Percentiles rank a stretch among this genome's conserved stretches.
Conservation (phyloP, 2,888 invertebrate genomes). For the Drosophila quasianomalipes region DNA sequence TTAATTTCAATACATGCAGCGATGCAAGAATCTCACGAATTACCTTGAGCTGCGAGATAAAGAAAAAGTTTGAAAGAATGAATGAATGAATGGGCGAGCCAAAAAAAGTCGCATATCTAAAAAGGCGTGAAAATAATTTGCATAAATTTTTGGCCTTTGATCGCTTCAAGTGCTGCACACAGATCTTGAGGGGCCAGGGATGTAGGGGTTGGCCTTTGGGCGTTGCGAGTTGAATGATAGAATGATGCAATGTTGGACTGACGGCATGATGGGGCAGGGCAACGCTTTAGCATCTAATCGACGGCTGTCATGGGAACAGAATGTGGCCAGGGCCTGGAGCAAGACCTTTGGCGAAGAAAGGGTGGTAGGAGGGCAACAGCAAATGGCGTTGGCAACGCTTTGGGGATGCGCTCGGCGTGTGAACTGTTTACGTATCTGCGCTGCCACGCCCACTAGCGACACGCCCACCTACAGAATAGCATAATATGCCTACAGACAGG, state of each 20-base stretch:
- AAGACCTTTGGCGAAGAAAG: background rate
- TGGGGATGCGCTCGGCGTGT: slow-evolving; percentile 73
- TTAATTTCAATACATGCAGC: background rate
- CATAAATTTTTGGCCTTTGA: slow-evolving; percentile 86
- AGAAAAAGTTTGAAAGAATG: background rate
- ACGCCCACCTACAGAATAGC: slow-evolving; percentile 26
- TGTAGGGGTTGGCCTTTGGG: slow-evolving; percentile 2
- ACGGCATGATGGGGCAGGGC: slow-evolving; percentile 4
- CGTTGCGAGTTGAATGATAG: slow-evolving; percentile 23
- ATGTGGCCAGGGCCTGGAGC: slow-evolving; percentile 11
- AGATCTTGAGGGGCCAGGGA: slow-evolving; percentile 2
- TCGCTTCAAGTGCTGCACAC: slow-evolving; percentile 80
- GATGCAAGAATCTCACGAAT: background rate
- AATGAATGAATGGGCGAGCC: background rate
- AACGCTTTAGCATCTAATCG: slow-evolving; percentile 61
- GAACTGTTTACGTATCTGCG: slow-evolving; percentile 65
- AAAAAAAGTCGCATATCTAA: slow-evolving; percentile 82
- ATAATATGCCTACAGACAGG: slow-evolving; percentile 31
- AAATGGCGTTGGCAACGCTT: slow-evolving; percentile 68
- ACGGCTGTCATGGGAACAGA: slow-evolving; percentile 76
- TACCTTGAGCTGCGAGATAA: background rate
- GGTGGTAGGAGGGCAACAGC: background rate
- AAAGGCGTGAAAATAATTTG: slow-evolving; percentile 86
- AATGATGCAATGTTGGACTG: slow-evolving; percentile 1
- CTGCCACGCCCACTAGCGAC: slow-evolving; percentile 61